A percentile compares a stretch with the other conserved stretches of the same genome.
These are phyloP conservation scores for Oophaga pumilio DNA, from an alignment of 2,113 vertebrate genomes.

Conservation along the genomic window DNA sequence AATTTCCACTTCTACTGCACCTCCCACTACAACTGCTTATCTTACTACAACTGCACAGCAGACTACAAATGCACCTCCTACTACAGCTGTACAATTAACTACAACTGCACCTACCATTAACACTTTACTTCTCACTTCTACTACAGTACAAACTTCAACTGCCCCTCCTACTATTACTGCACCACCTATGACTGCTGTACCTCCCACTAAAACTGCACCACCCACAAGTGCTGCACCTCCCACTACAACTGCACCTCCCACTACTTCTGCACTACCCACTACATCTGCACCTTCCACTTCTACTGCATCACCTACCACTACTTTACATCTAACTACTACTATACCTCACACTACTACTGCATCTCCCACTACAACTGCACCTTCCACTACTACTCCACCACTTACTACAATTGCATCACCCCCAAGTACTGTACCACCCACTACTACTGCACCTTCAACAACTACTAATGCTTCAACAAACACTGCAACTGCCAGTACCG, in stretches of 20 bases:
- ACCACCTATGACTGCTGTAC: neutral
- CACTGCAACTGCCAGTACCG: neutral
- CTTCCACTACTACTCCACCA: neutral
- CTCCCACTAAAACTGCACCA: neutral
- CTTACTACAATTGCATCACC: neutral
- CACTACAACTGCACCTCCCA: neutral
- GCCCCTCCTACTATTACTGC: neutral
- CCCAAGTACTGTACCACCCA: neutral
- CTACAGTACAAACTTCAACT: neutral
- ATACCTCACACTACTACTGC: neutral
- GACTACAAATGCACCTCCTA: too few species aligned
- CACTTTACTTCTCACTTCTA: fast-evolving
- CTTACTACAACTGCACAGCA: too few species aligned
- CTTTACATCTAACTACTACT: neutral
- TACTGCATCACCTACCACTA: neutral
- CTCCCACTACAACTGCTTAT: too few species aligned
- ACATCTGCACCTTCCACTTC: neutral
- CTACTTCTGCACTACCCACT: neutral
- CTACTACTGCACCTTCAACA: neutral
- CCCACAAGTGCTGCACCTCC: neutral
- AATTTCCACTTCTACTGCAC: too few species aligned
- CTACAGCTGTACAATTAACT: too few species aligned
- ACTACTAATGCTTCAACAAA: neutral
- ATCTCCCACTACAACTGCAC: neutral
- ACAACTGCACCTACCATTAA: too few species aligned